Conservation (phyloP, 1,140 invertebrate genomes). For the Solenopsis invicta region DNA sequence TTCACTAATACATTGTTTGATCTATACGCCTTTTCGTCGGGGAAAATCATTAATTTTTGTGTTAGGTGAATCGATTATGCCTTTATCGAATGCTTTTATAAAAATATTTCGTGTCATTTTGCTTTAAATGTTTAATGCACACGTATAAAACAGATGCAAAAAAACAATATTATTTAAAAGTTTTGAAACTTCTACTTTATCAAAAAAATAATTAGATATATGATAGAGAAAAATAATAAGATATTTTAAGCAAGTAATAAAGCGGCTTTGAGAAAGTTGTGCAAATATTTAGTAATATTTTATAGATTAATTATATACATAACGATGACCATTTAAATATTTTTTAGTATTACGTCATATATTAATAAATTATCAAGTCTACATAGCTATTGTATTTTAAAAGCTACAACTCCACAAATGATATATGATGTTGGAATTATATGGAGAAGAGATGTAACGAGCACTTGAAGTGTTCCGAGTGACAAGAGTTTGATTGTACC, state of each 20-base stretch:
- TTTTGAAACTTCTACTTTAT: background rate
- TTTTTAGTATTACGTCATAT: background rate
- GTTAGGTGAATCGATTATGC: background rate
- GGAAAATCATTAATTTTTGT: conserved; percentile 49
- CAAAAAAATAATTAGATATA: background rate
- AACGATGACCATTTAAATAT: background rate
- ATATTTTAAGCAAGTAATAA: background rate
- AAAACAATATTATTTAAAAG: background rate
- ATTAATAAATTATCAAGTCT: background rate
- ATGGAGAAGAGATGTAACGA: background rate
- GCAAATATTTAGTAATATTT: background rate
- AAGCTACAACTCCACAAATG: background rate
- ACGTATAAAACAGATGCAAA: background rate
- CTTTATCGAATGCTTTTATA: background rate
- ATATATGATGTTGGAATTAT: conserved; percentile 3
- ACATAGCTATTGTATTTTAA: background rate
- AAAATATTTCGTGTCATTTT: background rate
- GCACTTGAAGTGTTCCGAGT: conserved; percentile 14
- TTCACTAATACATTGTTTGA: conserved; percentile 56
- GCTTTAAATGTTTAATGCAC: conserved; percentile 1
- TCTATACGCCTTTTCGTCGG: background rate
- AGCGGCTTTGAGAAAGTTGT: conserved; percentile 7
- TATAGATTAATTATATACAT: conserved; percentile 7
- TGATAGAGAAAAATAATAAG: background rate
- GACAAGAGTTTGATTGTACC: conserved; percentile 24